Evolutionary conservation across 1,140 invertebrate species (phyloP), one percentile per base, ranked within the genome.

Genomic region (Atta colombica): DNA sequence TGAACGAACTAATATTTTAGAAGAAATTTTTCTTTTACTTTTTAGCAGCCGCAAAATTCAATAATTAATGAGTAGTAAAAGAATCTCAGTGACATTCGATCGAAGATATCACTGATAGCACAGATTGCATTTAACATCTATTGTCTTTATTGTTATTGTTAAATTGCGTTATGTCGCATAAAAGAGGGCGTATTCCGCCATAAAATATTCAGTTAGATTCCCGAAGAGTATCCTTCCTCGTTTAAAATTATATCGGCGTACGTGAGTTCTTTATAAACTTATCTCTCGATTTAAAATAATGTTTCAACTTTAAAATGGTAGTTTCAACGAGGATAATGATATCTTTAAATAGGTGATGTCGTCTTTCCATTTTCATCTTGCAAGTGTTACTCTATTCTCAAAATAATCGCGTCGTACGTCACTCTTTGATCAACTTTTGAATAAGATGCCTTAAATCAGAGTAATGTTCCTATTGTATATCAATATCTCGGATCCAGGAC

Each of bases 131-230:
- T 7, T 72, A 74, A 35, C 55, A 84, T 58, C 53, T 39, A 10
- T 45, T 39, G 39, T 75, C 55, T 60, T 84, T 75, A 74, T 81
- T 25, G 66, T 49, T 55, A 60, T 21, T 16, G 45, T 74, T 45
- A 61, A 84, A 75, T 84, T n/a, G 39, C 8, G 7, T 84, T 75
- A 74, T 3, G 55, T 82, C 2, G 39, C 14, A 39, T 84, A 74
- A 63, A 75, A 75, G 69, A 75, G 69, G 69, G 58, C 28, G 80
- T 84, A 45, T 84, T 55, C 3, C 68, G 55, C 7, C 28, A 25
- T 75, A 45, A 84, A 84, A 84, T 84, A 84, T 84, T 84, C 39
- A 75, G 69, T 84, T 75, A 75, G 63, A 5, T 84, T 51, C 14
- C 12, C 18, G 7, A 82, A 75, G 2, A 45, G 55, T 74, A 74